These are phyloP conservation scores for Botia almorhae DNA, from an alignment of 2,797 vertebrate genomes.

Conservation along the genomic window DNA sequence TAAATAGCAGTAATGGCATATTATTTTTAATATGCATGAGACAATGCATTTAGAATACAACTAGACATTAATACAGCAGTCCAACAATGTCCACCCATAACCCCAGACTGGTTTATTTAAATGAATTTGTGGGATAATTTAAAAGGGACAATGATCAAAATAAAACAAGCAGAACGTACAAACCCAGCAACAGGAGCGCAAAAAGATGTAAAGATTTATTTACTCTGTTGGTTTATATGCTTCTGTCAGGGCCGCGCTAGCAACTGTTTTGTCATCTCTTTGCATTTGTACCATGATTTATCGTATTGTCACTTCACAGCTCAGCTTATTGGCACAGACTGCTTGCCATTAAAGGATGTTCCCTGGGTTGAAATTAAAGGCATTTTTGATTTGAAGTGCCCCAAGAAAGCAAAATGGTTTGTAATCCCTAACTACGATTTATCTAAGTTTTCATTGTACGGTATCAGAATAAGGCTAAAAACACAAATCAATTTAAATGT, in stretches of 20 bases:
- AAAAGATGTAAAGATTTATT: background rate
- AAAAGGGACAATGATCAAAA: background rate
- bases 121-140: background rate
- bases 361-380: slow-evolving; percentile 4
- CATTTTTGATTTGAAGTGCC: slow-evolving; percentile 8
- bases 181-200: slow-evolving; percentile 1
- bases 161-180: background rate
- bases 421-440: slow-evolving; percentile 6
- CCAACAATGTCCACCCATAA: background rate
- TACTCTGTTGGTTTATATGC: slow-evolving; percentile 10
- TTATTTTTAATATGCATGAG: background rate
- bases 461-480: background rate
- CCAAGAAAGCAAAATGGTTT: background rate
- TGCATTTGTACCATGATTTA: slow-evolving; percentile 22
- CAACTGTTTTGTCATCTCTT: slow-evolving; percentile 20
- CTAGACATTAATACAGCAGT: background rate
- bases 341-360: slow-evolving; percentile 5
- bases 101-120: background rate
- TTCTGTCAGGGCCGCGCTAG: slow-evolving; percentile 16
- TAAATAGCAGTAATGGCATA: background rate
- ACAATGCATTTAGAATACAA: background rate
- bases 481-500: background rate
- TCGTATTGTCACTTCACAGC: slow-evolving; percentile 27
- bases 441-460: background rate
- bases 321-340: slow-evolving; percentile 24